A percentile compares a stretch with the other conserved stretches of the same genome.
Conservation (phyloP, 2,888 invertebrate species). For the Iphiclides podalirius region DNA sequence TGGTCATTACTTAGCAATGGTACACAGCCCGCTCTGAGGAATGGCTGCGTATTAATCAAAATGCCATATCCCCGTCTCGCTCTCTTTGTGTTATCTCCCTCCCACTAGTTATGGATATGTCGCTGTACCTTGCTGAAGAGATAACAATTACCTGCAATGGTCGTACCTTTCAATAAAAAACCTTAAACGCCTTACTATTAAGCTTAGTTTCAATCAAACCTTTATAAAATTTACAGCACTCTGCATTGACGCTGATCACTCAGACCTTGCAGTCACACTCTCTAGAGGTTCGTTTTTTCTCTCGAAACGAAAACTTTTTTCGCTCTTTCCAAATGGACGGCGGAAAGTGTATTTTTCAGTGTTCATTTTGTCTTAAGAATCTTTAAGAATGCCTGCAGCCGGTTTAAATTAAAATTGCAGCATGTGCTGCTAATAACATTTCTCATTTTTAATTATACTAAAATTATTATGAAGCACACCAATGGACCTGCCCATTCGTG, state of each 20-base stretch:
- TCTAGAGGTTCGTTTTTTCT: slow-evolving; percentile 76
- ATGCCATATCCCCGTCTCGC: slow-evolving; percentile 72
- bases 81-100: slow-evolving; percentile 59
- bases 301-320: slow-evolving; percentile 72
- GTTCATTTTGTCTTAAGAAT: slow-evolving; percentile 65
- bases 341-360: slow-evolving; percentile 65
- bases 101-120: slow-evolving; percentile 71
- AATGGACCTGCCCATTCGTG: too few relatives aligned
- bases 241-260: slow-evolving; percentile 35
- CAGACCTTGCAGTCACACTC: slow-evolving; percentile 76
- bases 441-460: too few relatives aligned
- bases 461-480: too few relatives aligned
- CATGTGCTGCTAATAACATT: too few relatives aligned
- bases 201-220: slow-evolving; percentile 24
- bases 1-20: slow-evolving; percentile 80
- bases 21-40: slow-evolving; percentile 79
- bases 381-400: too few relatives aligned
- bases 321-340: slow-evolving; percentile 72
- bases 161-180: slow-evolving; percentile 19
- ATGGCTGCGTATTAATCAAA: slow-evolving; percentile 79
- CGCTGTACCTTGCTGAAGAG: slow-evolving; percentile 53
- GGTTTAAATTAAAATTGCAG: too few relatives aligned
- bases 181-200: slow-evolving; percentile 23
- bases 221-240: slow-evolving; percentile 39
- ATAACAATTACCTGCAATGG: slow-evolving; percentile 42